Conservation (phyloP, 2,797 vertebrate genomes). For the Vespertilio murinus region DNA sequence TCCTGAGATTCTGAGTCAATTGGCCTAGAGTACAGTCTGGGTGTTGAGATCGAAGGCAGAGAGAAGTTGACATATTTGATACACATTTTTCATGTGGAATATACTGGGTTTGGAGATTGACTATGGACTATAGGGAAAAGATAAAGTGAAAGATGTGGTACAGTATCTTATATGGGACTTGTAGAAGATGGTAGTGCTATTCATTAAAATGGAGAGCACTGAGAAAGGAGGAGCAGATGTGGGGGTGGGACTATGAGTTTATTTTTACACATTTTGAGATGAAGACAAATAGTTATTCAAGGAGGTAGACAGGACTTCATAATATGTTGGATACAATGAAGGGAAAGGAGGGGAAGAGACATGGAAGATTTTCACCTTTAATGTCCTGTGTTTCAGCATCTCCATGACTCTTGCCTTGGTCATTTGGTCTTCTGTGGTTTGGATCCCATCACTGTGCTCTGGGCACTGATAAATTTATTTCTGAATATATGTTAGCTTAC, state of each 20-base stretch:
- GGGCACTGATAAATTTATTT: background rate
- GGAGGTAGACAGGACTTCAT: background rate
- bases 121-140: background rate
- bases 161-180: background rate
- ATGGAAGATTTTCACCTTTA: background rate
- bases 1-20: background rate
- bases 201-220: background rate
- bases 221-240: background rate
- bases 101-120: background rate
- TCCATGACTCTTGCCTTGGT: background rate
- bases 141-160: background rate
- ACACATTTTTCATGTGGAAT: background rate
- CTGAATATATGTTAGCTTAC: background rate
- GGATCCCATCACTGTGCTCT: background rate
- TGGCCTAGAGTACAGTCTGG: background rate
- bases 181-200: background rate
- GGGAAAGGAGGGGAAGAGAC: background rate
- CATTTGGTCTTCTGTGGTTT: conserved; percentile 32
- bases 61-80: background rate
- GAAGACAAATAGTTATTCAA: conserved; percentile 12
- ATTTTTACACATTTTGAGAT: background rate
- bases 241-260: background rate
- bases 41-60: background rate
- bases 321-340: background rate
- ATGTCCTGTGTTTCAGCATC: background rate